These are phyloP conservation scores for Liodrosophila aerea DNA, from an alignment of 2,888 invertebrate genomes.

Conservation along the genomic window DNA sequence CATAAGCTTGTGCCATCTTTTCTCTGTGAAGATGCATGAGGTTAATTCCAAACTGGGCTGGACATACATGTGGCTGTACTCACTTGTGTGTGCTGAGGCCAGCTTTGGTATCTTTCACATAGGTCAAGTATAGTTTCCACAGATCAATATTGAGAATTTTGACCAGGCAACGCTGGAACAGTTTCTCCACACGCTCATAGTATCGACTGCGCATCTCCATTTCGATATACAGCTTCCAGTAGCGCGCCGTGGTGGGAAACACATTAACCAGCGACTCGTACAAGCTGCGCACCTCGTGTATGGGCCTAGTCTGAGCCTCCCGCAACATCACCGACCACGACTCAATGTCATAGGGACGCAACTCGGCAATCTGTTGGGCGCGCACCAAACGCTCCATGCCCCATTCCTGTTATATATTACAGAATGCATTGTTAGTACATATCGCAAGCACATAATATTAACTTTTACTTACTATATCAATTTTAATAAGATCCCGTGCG, in stretches of 20 bases:
- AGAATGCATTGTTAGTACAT: no score
- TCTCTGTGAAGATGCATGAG: no score
- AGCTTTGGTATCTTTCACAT: constrained; percentile 98
- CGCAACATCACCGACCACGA: constrained; percentile 98
- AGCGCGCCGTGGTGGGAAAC: constrained; percentile 98
- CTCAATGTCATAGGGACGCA: constrained; percentile 96
- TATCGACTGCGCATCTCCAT: constrained; percentile 98
- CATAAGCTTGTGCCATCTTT: constrained; percentile 99
- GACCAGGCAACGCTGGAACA: constrained; percentile 98
- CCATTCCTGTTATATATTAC: constrained; percentile 90
- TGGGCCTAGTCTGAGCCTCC: constrained; percentile 93
- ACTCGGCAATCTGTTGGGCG: constrained; percentile 93
- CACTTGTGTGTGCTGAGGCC: constrained; percentile 96
- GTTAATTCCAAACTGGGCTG: no score
- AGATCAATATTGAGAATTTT: constrained; percentile 99
- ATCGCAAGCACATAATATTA: no score
- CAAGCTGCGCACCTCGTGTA: constrained; percentile 93
- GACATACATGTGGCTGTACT: no score
- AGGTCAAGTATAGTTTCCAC: constrained; percentile 98
- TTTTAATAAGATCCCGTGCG: constrained; percentile 81
- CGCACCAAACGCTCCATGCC: constrained; percentile 92
- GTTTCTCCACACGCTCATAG: constrained; percentile 99
- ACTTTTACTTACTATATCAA: constrained; percentile 81
- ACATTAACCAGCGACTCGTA: constrained; percentile 97
- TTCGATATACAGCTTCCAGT: constrained; percentile 99